Conservation (phyloP, 2,888 invertebrate genomes). For the Hymenopus coronatus region DNA sequence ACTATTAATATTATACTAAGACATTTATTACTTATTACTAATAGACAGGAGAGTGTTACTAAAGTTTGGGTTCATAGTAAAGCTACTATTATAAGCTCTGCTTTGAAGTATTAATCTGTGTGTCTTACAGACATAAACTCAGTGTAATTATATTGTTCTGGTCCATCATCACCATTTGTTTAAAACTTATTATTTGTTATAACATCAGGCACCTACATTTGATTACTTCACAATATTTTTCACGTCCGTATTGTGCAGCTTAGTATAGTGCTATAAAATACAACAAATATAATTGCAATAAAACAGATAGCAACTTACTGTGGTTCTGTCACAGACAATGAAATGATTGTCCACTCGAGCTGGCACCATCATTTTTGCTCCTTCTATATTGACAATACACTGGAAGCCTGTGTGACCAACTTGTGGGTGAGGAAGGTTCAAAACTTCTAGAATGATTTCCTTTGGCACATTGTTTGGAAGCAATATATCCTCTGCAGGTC, state of each 20-base stretch:
- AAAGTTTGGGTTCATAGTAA: too few relatives aligned
- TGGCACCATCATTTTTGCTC: slow-evolving; percentile 83
- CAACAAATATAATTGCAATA: slow-evolving; percentile 63
- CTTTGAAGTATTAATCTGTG: too few relatives aligned
- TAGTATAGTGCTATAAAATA: background rate
- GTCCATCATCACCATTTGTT: background rate
- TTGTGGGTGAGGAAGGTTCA: slow-evolving; percentile 86
- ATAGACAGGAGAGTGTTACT: too few relatives aligned
- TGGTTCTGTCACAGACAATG: slow-evolving; percentile 89
- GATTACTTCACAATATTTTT: background rate
- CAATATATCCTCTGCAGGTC: slow-evolving; percentile 70
- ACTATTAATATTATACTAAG: too few relatives aligned
- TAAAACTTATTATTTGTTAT: background rate
- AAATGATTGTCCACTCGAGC: slow-evolving; percentile 80
- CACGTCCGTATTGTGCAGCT: background rate
- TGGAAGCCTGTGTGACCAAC: slow-evolving; percentile 88
- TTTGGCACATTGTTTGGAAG: slow-evolving; percentile 86
- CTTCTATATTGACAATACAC: slow-evolving; percentile 87
- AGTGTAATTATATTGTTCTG: too few relatives aligned
- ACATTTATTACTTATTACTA: too few relatives aligned
- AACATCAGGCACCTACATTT: background rate
- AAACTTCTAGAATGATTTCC: slow-evolving; percentile 84
- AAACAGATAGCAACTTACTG: slow-evolving; percentile 50
- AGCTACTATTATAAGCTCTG: too few relatives aligned
- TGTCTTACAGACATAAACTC: too few relatives aligned